Base-by-base conservation (phyloP, 2,888 invertebrate species). In the Orchesella flavescens region DNA sequence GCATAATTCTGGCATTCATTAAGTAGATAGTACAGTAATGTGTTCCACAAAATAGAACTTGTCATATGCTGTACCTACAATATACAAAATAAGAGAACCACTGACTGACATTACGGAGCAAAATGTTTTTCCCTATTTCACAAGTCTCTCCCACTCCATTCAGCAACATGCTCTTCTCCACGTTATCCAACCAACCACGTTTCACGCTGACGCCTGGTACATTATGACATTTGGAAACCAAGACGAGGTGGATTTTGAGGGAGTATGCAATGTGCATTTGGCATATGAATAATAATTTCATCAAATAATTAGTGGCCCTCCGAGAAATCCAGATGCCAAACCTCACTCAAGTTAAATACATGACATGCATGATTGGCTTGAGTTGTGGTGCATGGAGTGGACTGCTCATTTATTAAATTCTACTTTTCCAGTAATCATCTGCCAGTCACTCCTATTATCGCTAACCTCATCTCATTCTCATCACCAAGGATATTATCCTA, bases 211-310 rank as follows among this genome's bases (percentile, higher is more conserved):
- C 34, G 34, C 34, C 34, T 13, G n/a, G 17, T 76, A 44, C 59
- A 9, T n/a, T 23, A 69, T 77, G 77, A 53, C 71, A 71, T 63
- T 61, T 21, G 43, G 63, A 71, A 78, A 63, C 78, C 71, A 71
- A 59, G 17, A 69, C n/a, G 24, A 46, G 66, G 10, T 23, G 49
- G 68, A 69, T 63, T 78, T 78, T 71, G 78, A 78, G 53, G 61
- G 79, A 55, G 61, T 21, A 57, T 57, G 44, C 21, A 73, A 63
- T 80, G 72, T 80, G 79, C 57, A 73, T 23, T 80, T 72, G 79
- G 79, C 77, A 77, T 61, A 79, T 65, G 66, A 80, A 73, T 80
- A 80, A 80, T 81, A 81, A 81, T 81, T 81, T 74, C 59, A 81
- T 81, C 81, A 74, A 74, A 61, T 68, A 74, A 81, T 80, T 55